Base-by-base conservation (phyloP, 2,113 vertebrate species). In the Lepisosteus oculatus region DNA sequence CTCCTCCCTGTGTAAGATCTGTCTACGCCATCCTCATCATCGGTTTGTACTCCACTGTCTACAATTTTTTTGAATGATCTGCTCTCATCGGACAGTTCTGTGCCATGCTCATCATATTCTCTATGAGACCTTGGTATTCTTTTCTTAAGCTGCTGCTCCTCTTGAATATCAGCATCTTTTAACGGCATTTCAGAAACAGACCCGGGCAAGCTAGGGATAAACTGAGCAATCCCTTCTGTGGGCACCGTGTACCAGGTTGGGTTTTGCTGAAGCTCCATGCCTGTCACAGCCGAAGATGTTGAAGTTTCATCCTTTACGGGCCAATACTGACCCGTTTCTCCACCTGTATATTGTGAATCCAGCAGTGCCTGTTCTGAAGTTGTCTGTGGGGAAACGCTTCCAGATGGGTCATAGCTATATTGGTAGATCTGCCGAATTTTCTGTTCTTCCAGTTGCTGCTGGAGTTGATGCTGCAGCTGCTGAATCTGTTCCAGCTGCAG, bases 31-130 rank as follows among this genome's bases (percentile, higher is more conserved):
- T 98, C 97, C 85, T 99, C 97, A 59, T 98, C 97, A 63, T 99
- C 97, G n/a, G 97, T 98, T 81, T 98, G 96, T 0, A 98, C 95
- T 43, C 95, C 94, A 78, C 96, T 97, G 83, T 97, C 95, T 74
- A 93, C 88, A 66, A 98, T 95, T 82, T 93, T 97, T 86, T 92
- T 98, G 61, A 90, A 91, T 71, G 78, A 78, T n/a, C 87, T 78
- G 1, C 86, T 77, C 9, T 90, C 91, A 43, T 85, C 95, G 64
- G 87, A 79, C 5, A 79, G 13, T 14, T 82, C 84, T 72, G 82
- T 90, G 47, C 93, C 92, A 29, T 83, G 72, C 43, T 95, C 91
- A 62, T 93, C 93, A 65, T 92, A 92, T 43, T 93, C 92, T 42
- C 88, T 91, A 67, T 85, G 83, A 29, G 81, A 78, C 80, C 89